phyloP scores from a whole-genome alignment of 1,140 invertebrate species.

The Yoshiicerus persimilis region DNA sequence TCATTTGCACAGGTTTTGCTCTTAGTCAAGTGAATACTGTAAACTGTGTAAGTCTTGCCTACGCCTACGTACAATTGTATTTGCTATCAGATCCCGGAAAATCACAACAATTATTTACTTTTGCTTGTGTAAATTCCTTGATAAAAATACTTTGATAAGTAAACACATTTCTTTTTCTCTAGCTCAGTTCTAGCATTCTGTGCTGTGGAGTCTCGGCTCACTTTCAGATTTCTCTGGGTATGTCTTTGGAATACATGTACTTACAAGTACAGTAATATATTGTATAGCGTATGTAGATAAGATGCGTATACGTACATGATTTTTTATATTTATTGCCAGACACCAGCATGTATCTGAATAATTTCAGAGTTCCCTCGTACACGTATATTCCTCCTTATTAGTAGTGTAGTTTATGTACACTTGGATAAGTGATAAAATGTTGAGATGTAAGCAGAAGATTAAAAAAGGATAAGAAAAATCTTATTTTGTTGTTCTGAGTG shows the following conservation, averaged over 20 bases:
- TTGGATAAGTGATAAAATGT: neutral
- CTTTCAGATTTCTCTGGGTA: conserved; percentile 2
- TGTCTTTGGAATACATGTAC: neutral
- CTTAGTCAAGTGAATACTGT: neutral
- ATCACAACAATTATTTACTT: neutral
- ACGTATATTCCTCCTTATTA: neutral
- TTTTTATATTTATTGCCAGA: neutral
- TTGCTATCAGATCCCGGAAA: neutral
- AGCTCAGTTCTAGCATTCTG: neutral
- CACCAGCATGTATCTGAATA: neutral
- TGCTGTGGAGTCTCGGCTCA: neutral
- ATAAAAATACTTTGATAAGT: neutral
- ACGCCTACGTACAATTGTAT: neutral
- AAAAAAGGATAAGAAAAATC: conserved; percentile 6
- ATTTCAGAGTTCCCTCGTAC: neutral
- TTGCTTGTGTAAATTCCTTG: neutral
- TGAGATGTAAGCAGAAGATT: neutral
- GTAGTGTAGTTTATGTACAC: neutral
- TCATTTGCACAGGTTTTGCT: neutral
- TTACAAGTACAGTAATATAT: too few species aligned
- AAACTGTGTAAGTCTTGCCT: neutral
- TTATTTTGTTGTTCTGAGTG: neutral
- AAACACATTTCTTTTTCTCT: neutral
- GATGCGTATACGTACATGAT: neutral
- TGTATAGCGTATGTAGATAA: neutral